Evolutionary conservation across 2,797 vertebrate genomes (phyloP).

Genomic region (Vipera ursinii): DNA sequence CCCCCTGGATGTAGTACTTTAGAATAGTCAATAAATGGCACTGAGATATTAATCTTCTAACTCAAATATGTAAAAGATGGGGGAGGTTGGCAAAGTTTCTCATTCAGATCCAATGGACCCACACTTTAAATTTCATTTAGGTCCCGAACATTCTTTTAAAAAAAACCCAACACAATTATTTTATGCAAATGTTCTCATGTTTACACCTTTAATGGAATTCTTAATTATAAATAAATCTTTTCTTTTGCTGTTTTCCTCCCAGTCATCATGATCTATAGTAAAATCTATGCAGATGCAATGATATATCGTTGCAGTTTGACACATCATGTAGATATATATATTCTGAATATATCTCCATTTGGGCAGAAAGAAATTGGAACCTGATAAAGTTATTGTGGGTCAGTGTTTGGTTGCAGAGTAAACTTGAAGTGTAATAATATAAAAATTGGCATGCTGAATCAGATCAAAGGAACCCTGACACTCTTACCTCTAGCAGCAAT

Average conservation of each 20-base stretch:
- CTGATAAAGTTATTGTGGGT: neutral
- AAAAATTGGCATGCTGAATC: neutral
- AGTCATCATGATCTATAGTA: neutral
- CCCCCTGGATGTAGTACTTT: slow-evolving; percentile 46
- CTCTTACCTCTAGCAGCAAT: neutral
- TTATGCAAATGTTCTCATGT: slow-evolving; percentile 3
- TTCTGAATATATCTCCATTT: slow-evolving; percentile 25
- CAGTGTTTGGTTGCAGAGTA: neutral
- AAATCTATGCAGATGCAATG: slow-evolving; percentile 14
- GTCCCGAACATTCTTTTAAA: neutral
- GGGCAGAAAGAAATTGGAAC: slow-evolving; percentile 2
- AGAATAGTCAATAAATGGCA: slow-evolving; percentile 47
- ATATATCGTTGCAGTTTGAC: neutral
- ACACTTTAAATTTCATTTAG: slow-evolving; percentile 18
- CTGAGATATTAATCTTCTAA: slow-evolving; percentile 38
- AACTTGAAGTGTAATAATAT: neutral
- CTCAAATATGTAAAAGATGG: slow-evolving; percentile 22
- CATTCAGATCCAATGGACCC: slow-evolving; percentile 40
- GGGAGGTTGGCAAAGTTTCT: slow-evolving; percentile 22
- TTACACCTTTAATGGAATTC: slow-evolving; percentile 8
- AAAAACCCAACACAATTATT: neutral
- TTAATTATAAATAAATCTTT: neutral
- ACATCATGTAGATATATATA: neutral
- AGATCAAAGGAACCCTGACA: neutral
- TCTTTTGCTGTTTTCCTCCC: neutral